phyloP scores from a whole-genome alignment of 2,888 invertebrate species.

The Galerucella nymphaeae region DNA sequence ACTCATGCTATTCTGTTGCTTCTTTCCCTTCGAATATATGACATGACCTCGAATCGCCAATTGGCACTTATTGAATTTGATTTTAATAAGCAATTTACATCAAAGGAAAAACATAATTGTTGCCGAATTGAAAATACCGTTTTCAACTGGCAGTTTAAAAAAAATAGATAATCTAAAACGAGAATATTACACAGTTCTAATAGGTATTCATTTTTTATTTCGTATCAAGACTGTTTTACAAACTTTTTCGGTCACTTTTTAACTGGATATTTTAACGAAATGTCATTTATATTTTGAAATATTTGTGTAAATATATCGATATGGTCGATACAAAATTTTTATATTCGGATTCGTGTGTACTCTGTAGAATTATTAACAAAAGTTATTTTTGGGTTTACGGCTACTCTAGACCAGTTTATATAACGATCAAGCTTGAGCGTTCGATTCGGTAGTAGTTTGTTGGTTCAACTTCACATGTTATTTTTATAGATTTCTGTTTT shows the following conservation, averaged over 20 bases:
- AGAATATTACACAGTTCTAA: too few species aligned
- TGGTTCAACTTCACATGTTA: constrained; percentile 5
- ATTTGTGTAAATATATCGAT: too few species aligned
- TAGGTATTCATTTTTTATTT: too few species aligned
- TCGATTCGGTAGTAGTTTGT: constrained; percentile 8
- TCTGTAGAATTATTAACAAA: constrained; percentile 1
- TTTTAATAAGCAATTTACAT: not conserved
- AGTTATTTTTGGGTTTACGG: constrained; percentile 13
- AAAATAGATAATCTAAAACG: too few species aligned
- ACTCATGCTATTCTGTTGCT: not conserved
- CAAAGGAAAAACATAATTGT: not conserved
- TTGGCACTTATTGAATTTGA: constrained; percentile 5
- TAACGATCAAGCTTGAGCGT: constrained; percentile 3
- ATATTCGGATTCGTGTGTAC: not conserved
- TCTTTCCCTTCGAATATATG: constrained; percentile 1
- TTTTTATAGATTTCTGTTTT: constrained; percentile 2
- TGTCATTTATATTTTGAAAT: too few species aligned
- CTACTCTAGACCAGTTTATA: constrained; percentile 2
- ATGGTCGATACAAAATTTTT: not conserved
- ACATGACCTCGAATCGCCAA: constrained; percentile 2
- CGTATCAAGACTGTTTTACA: too few species aligned
- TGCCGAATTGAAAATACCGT: too few species aligned
- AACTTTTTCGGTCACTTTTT: too few species aligned
- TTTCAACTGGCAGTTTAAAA: too few species aligned
- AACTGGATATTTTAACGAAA: too few species aligned